Base-by-base conservation (phyloP, 2,888 invertebrate species). In the Melinaea marsaeus region DNA sequence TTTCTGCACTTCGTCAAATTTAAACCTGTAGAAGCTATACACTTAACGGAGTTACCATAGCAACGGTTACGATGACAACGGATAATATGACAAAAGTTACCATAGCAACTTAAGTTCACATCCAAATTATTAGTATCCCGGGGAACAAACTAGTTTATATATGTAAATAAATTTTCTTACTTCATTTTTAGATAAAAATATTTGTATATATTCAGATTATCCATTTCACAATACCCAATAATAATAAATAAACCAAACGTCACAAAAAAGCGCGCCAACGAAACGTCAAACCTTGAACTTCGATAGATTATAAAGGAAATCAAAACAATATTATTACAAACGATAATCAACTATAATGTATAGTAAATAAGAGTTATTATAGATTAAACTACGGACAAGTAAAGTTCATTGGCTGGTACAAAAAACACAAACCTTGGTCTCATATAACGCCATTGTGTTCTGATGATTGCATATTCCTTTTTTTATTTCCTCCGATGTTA, bases 321-420 rank as follows among this genome's bases (percentile, higher is more conserved):
- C 45, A 48, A 13, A 55, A 62, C 58, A 60, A 55, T 48, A 47
- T 13, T 7, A 22, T 59, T n/a, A 22, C 51, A 55, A 55, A 34
- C 58, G 35, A 67, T 60, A 63, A 61, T 48, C 2, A 58, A 61
- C 69, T 55, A 57, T 65, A 69, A n/a, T 4, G 0, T 2, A 6
- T 11, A 2, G 65, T 22, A 48, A 47, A 65, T 60, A 69, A 37
- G 64, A 46, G 46, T 13, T 55, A 51, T 22, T 7, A 48, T 51
- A 13, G 11, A 35, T 33, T 7, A n/a, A 42, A 2, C 2, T 13
- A 45, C 48, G 22, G 48, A 57, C 57, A 62, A 60, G 64, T 57
- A 63, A 65, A 70, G 71, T 71, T 71, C 70, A 70, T 65, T 68
- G 70, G 65, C 70, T 68, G 65, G 62, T 57, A 65, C 57, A 69